These are phyloP conservation scores for Dinocampus coccinellae DNA, from an alignment of 2,888 invertebrate genomes.

Conservation along the genomic window DNA sequence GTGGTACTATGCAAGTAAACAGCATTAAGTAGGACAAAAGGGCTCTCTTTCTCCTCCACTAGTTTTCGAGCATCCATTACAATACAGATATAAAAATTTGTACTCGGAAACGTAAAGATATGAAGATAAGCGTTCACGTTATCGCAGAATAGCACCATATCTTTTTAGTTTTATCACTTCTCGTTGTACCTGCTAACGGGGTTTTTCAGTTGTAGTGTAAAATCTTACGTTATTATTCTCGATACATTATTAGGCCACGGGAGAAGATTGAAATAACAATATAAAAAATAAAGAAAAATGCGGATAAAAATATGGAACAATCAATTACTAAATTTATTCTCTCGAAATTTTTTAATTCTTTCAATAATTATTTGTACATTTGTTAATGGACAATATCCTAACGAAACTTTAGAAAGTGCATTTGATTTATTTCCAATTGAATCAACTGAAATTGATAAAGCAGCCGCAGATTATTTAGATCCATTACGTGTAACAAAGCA, in stretches of 20 bases:
- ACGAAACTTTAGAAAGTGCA: constrained; percentile 53
- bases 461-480: neutral
- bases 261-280: too few species aligned
- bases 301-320: neutral
- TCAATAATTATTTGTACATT: constrained; percentile 22
- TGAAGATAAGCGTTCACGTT: constrained; percentile 56
- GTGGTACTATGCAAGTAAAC: neutral
- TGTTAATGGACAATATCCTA: constrained; percentile 33
- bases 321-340: neutral
- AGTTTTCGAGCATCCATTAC: constrained; percentile 37
- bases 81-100: constrained; percentile 15
- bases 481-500: neutral
- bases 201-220: constrained; percentile 35
- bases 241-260: neutral
- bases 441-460: constrained; percentile 24
- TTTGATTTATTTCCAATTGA: constrained; percentile 47
- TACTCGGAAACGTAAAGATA: constrained; percentile 42
- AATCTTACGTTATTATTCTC: constrained; percentile 16
- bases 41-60: constrained; percentile 32
- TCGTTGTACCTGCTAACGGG: constrained; percentile 19
- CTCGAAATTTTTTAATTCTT: constrained; percentile 4
- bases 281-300: constrained; percentile 20
- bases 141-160: constrained; percentile 56
- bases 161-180: constrained; percentile 50
- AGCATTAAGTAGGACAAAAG: constrained; percentile 49